phyloP scores from a whole-genome alignment of 2,888 invertebrate species.

The Glaucopsyche alexis region DNA sequence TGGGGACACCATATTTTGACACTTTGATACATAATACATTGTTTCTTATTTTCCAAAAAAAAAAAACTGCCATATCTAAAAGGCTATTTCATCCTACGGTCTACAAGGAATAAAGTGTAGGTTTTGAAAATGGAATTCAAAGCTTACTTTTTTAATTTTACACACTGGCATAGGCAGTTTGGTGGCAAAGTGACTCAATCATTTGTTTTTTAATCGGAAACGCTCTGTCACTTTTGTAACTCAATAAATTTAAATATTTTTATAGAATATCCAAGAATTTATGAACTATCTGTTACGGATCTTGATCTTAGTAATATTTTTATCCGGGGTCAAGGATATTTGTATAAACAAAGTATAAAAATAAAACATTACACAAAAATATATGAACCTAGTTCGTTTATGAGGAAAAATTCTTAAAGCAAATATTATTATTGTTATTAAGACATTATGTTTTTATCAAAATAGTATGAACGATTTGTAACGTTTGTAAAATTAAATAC shows the following conservation, averaged over 20 bases:
- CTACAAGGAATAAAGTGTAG: constrained; percentile 46
- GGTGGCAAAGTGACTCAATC: background rate
- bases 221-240: constrained; percentile 7
- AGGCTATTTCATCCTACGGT: background rate
- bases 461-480: too few species aligned
- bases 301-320: background rate
- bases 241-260: constrained; percentile 13
- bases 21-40: too few species aligned
- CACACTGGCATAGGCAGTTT: background rate
- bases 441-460: too few species aligned
- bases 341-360: background rate
- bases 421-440: too few species aligned
- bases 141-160: constrained; percentile 3
- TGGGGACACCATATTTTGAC: too few species aligned
- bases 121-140: constrained; percentile 51
- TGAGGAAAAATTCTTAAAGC: background rate
- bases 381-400: background rate
- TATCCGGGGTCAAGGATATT: background rate
- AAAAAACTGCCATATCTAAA: background rate
- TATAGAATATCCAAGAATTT: background rate
- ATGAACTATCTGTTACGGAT: background rate
- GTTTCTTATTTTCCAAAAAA: too few species aligned
- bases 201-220: constrained; percentile 9
- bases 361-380: background rate
- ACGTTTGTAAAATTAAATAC: too few species aligned